Percentiles rank a stretch among this genome's conserved stretches.
Evolutionary conservation across 2,888 invertebrate genomes (phyloP).

Genomic region (Scelioninae gen. 2): DNA sequence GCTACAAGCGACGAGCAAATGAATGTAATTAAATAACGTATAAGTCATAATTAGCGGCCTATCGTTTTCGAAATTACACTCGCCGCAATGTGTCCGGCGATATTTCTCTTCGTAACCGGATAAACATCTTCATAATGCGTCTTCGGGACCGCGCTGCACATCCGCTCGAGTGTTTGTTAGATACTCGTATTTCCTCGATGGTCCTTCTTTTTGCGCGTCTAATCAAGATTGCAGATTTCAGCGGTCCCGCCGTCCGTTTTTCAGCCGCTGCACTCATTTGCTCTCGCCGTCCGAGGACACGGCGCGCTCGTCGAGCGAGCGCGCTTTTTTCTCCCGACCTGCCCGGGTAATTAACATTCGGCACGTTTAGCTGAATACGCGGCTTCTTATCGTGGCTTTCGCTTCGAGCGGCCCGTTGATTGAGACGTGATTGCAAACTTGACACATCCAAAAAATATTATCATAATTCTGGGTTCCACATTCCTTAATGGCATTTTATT

Average conservation of each 20-base stretch:
- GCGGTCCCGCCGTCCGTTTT: constrained; percentile 56
- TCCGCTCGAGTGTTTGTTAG: constrained; percentile 54
- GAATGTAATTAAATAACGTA: constrained; percentile 39
- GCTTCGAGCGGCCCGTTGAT: constrained; percentile 64
- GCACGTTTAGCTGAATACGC: constrained; percentile 67
- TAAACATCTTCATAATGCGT: constrained; percentile 57
- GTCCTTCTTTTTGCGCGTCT: no score
- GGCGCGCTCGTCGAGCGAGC: constrained; percentile 59
- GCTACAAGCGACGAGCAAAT: constrained; percentile 16
- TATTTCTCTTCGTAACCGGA: constrained; percentile 47
- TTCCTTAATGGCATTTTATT: no score
- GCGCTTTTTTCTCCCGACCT: constrained; percentile 68
- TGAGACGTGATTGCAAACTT: no score
- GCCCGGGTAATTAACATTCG: constrained; percentile 73
- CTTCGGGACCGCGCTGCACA: constrained; percentile 44
- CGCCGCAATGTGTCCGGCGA: constrained; percentile 9
- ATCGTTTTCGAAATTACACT: constrained; percentile 42
- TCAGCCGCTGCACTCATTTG: constrained; percentile 56
- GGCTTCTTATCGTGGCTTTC: constrained; percentile 57
- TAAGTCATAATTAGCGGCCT: constrained; percentile 46
- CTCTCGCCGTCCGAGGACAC: constrained; percentile 50
- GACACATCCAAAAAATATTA: no score
- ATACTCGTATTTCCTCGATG: constrained; percentile 57
- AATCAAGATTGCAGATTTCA: no score
- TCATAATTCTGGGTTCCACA: no score